phyloP scores from a whole-genome alignment of 2,888 invertebrate genomes.

The Gymnocheta viridis region DNA sequence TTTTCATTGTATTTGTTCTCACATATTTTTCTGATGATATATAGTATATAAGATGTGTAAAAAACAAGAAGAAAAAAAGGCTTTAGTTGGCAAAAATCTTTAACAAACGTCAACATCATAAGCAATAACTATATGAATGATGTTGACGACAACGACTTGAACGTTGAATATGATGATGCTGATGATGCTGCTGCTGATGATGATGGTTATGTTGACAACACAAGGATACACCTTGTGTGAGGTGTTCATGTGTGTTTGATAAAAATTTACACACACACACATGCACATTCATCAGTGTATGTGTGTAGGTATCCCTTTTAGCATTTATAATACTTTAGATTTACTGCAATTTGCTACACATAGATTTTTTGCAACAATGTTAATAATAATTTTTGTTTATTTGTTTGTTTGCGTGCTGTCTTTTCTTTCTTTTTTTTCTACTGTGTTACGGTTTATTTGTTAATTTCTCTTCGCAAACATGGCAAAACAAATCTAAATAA shows the following conservation, averaged over 20 bases:
- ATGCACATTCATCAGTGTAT: constrained; percentile 41
- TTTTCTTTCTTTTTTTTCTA: not conserved
- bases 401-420: constrained; percentile 44
- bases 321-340: constrained; percentile 73
- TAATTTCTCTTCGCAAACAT: constrained; percentile 35
- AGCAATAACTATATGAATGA: constrained; percentile 60
- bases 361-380: constrained; percentile 49
- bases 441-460: constrained; percentile 53
- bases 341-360: constrained; percentile 68
- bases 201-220: constrained; percentile 58
- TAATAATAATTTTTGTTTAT: constrained; percentile 62
- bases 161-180: constrained; percentile 5
- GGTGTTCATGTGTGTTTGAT: constrained; percentile 13
- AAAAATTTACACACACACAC: constrained; percentile 1
- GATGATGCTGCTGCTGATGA: constrained; percentile 19
- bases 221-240: constrained; percentile 56
- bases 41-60: constrained; percentile 74
- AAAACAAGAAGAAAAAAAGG: constrained; percentile 63
- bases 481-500: constrained; percentile 26
- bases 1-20: constrained; percentile 71
- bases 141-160: constrained; percentile 38
- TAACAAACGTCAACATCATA: constrained; percentile 74
- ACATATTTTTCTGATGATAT: constrained; percentile 73
- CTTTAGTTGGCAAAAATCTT: constrained; percentile 80
- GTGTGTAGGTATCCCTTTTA: constrained; percentile 61